Evolutionary conservation across 2,797 vertebrate genomes (phyloP).

Genomic region (Platalea minor): DNA sequence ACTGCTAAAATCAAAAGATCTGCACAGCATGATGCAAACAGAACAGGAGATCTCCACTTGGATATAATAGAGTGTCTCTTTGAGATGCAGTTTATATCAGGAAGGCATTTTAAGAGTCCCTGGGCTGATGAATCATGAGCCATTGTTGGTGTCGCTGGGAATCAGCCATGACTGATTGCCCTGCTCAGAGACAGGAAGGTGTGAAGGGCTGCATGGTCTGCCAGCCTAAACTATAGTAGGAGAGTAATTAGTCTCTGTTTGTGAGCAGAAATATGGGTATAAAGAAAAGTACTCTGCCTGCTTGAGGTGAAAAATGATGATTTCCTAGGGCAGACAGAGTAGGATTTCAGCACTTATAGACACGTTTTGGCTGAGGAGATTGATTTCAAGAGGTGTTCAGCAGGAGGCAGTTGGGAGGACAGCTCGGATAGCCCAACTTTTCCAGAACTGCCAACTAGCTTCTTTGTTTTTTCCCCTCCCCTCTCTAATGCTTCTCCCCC

Average conservation of each 20-base stretch:
- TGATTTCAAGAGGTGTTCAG: not conserved
- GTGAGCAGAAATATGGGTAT: not conserved
- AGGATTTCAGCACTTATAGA: not conserved
- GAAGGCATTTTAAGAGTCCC: constrained; percentile 12
- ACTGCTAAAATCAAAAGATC: constrained; percentile 12
- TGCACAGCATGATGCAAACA: not conserved
- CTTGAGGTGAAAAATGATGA: not conserved
- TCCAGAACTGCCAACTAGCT: not conserved
- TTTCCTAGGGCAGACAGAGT: not conserved
- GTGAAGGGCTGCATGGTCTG: constrained; percentile 1
- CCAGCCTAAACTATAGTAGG: not conserved
- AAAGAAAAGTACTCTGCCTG: not conserved
- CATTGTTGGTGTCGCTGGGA: not conserved
- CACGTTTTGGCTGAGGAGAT: not conserved
- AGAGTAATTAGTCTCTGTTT: constrained; percentile 19
- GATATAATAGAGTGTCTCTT: not conserved
- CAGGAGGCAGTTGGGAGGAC: not conserved
- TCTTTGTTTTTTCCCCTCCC: not conserved
- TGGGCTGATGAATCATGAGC: constrained; percentile 52
- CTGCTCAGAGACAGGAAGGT: constrained; percentile 7
- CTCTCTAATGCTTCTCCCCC: not conserved
- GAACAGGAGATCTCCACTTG: not conserved
- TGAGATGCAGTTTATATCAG: constrained; percentile 11
- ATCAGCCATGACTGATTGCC: constrained; percentile 21
- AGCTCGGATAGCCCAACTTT: not conserved